phyloP scores from a whole-genome alignment of 2,113 vertebrate genomes.

The Crotalus viridis region DNA sequence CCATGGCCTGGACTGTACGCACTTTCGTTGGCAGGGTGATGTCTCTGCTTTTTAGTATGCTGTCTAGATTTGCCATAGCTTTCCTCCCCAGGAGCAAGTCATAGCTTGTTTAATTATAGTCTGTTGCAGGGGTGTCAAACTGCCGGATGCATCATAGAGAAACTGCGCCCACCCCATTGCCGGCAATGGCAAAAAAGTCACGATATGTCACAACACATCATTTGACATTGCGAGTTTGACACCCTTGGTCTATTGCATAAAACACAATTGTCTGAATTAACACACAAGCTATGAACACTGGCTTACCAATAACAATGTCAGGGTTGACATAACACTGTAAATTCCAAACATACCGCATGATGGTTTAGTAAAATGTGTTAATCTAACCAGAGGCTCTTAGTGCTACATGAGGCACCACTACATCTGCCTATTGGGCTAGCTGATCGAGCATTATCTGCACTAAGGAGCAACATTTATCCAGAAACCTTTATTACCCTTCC shows the following conservation, averaged over 20 bases:
- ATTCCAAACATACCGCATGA: neutral
- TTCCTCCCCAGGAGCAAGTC: no score
- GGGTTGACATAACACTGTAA: neutral
- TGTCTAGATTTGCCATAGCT: no score
- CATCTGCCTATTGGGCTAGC: neutral
- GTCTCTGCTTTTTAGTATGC: no score
- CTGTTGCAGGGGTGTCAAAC: neutral
- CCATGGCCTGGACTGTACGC: no score
- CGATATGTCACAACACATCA: no score
- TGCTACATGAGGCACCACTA: neutral
- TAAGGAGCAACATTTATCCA: neutral
- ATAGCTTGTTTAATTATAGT: neutral
- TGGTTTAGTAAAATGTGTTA: neutral
- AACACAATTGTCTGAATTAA: neutral
- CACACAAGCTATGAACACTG: neutral
- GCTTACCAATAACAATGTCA: neutral
- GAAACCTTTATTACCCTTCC: neutral
- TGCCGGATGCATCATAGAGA: no score
- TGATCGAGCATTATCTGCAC: neutral
- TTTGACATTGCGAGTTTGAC: no score
- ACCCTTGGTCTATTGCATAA: neutral
- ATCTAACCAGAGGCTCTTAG: neutral
- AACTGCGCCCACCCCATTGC: no score
- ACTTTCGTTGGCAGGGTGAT: no score
- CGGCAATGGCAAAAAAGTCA: no score